Base-by-base conservation (phyloP, 2,113 vertebrate genomes). In the Tretioscincus oriximinensis region DNA sequence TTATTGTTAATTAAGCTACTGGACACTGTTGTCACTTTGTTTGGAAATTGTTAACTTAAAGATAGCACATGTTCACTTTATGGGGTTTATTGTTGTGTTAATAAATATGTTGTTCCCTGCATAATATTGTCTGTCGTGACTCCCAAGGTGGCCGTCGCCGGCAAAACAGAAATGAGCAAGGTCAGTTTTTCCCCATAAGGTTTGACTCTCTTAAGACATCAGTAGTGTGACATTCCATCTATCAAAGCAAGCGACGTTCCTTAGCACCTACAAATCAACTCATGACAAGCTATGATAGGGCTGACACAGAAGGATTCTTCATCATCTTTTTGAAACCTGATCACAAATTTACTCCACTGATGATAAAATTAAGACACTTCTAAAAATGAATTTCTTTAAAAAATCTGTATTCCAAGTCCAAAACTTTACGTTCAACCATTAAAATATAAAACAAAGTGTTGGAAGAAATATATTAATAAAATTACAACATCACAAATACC, bases 151-250 rank as follows among this genome's bases (percentile, higher is more conserved):
- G n/a, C n/a, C n/a, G n/a, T n/a, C n/a, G n/a, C 47, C 28, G 47
- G 84, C 82, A 81, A 81, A 86, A 74, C 85, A 89, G 84, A 77
- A 91, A 83, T 77, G 84, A 73, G 81, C 80, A 35, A 88, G 84
- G 82, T 71, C 47, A 73, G 86, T 88, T 35, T 73, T 87, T 73
- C 66, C 68, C 83, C 64, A 60, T 63, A 63, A 79, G 81, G 81
- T 63, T 85, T 82, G 82, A 85, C 63, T 63, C 74, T 81, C 21
- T n/a, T 77, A 54, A 4, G 75, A 67, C 72, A 83, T 87, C 81
- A 82, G 9, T 41, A 76, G 65, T 63, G 41, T 82, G 87, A 85
- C 60, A 78, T 86, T 81, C 67, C 81, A 91, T 90, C 67, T 69
- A 85, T 90, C 89, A 90, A 74, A 81, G 72, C 21, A 2, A 73